These are phyloP conservation scores for Vanessa cardui DNA, from an alignment of 2,888 invertebrate species.

Conservation along the genomic window DNA sequence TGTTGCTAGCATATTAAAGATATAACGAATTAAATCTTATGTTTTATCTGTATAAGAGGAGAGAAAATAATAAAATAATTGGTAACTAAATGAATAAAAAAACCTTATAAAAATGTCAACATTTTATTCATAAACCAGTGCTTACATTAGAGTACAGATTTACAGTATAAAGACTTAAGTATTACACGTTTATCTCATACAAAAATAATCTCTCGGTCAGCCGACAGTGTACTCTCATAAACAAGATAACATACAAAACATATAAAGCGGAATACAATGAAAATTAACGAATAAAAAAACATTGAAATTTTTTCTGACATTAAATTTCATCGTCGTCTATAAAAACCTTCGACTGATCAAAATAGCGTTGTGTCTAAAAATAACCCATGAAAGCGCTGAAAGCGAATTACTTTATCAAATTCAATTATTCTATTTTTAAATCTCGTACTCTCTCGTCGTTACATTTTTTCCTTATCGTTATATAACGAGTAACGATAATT, in stretches of 20 bases:
- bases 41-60: too few relatives aligned
- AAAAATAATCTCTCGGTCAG: constrained; percentile 74
- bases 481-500: neutral
- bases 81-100: constrained; percentile 25
- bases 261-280: neutral
- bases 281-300: neutral
- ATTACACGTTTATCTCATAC: constrained; percentile 60
- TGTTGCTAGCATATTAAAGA: too few relatives aligned
- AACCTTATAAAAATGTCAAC: constrained; percentile 69
- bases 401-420: neutral
- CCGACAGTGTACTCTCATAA: constrained; percentile 28
- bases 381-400: neutral
- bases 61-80: too few relatives aligned
- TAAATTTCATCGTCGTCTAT: neutral
- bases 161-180: constrained; percentile 67
- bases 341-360: neutral
- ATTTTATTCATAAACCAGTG: constrained; percentile 80
- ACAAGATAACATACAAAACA: neutral
- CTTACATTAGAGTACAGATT: constrained; percentile 62
- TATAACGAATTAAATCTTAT: too few relatives aligned
- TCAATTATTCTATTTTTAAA: neutral
- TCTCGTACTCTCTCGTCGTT: too few relatives aligned
- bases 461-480: too few relatives aligned
- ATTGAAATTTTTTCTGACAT: too few relatives aligned
- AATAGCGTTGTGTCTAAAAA: neutral